Conservation (phyloP, 1,140 invertebrate species). For the Caerostris darwini region DNA sequence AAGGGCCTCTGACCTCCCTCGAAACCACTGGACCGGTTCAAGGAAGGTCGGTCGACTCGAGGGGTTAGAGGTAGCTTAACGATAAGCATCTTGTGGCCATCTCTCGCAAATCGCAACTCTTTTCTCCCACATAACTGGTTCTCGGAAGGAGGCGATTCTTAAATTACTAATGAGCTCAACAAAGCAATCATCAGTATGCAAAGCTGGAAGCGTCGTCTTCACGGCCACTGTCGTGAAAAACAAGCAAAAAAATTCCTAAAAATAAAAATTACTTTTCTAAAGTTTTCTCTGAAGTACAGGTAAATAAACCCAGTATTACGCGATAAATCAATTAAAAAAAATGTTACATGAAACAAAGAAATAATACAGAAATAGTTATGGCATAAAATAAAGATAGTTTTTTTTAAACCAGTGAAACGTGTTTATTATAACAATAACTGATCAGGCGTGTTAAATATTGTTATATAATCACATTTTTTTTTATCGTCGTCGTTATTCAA, state of each 20-base stretch:
- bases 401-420: no score
- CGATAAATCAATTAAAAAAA: no score
- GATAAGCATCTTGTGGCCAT: not conserved
- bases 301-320: no score
- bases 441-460: no score
- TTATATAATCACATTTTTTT: no score
- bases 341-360: no score
- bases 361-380: no score
- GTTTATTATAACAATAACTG: no score
- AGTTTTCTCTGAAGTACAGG: not conserved
- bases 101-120: not conserved
- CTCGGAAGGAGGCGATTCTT: not conserved
- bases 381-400: no score
- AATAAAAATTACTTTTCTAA: no score
- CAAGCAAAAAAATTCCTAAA: not conserved
- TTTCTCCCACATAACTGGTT: not conserved
- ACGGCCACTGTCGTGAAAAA: not conserved
- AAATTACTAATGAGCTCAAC: not conserved
- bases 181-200: not conserved
- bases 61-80: not conserved
- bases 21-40: constrained; percentile 50
- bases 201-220: not conserved
- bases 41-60: constrained; percentile 9
- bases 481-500: no score
- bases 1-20: not conserved